phyloP scores from a whole-genome alignment of 2,113 vertebrate genomes.

The Otocyon megalotis region DNA sequence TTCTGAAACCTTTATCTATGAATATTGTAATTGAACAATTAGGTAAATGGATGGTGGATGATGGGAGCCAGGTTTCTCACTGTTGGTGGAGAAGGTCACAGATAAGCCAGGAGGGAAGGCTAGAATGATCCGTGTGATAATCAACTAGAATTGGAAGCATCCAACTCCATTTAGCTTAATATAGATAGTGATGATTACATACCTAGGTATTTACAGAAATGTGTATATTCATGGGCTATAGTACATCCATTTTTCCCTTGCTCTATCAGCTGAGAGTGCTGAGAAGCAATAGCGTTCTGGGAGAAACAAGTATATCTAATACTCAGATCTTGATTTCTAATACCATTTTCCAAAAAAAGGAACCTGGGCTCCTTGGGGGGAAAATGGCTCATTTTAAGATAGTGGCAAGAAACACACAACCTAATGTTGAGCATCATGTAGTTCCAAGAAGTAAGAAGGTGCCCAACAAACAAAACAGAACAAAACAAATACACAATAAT shows the following conservation, averaged over 20 bases:
- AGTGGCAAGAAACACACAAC: not conserved
- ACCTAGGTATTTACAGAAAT: not conserved
- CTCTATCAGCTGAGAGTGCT: not conserved
- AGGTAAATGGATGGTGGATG: not conserved
- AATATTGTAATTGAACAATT: not conserved
- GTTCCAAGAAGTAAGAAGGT: not conserved
- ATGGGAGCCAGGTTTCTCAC: not conserved
- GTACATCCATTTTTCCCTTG: not conserved
- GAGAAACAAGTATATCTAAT: not conserved
- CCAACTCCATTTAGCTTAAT: not conserved
- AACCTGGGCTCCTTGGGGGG: not conserved
- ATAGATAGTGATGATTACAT: not conserved
- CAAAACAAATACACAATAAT: not conserved
- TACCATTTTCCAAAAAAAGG: not conserved
- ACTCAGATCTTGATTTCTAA: not conserved
- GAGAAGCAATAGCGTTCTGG: not conserved
- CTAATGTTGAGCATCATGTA: not conserved
- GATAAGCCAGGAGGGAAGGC: not conserved
- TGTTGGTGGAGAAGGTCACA: not conserved
- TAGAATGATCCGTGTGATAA: not conserved
- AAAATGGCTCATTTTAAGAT: not conserved
- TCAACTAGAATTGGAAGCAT: not conserved
- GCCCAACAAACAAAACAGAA: not conserved
- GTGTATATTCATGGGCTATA: not conserved
- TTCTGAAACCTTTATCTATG: not conserved